These are phyloP conservation scores for Cairina moschata DNA, from an alignment of 2,113 vertebrate genomes.

Conservation along the genomic window DNA sequence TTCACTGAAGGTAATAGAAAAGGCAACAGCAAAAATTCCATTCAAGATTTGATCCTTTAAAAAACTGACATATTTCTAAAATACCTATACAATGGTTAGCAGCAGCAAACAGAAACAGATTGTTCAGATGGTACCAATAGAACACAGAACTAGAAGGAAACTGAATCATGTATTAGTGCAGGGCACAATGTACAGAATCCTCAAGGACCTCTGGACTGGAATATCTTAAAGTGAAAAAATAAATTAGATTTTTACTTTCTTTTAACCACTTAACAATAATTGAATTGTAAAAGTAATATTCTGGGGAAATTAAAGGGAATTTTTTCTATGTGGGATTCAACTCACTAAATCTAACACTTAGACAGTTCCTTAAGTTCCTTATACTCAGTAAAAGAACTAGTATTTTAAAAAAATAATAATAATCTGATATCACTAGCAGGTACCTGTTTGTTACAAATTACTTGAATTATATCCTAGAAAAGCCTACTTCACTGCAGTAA, in stretches of 20 bases:
- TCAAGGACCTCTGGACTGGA: neutral
- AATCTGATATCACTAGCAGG: neutral
- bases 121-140: neutral
- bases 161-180: neutral
- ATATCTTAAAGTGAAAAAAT: neutral
- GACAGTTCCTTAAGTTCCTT: neutral
- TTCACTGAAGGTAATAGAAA: constrained; percentile 11
- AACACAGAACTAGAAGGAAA: neutral
- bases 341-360: neutral
- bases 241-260: neutral
- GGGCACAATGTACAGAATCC: neutral
- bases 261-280: neutral
- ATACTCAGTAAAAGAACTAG: neutral
- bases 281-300: neutral
- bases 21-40: neutral
- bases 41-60: neutral
- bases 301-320: neutral
- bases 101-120: constrained; percentile 1
- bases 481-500: neutral
- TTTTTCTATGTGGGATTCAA: neutral
- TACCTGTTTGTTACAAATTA: neutral
- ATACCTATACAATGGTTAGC: neutral
- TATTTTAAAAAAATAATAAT: neutral
- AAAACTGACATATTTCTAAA: constrained; percentile 20
- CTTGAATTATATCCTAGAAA: neutral